Conservation (phyloP, 2,113 vertebrate species). For the Tricholaema leucomelas region DNA sequence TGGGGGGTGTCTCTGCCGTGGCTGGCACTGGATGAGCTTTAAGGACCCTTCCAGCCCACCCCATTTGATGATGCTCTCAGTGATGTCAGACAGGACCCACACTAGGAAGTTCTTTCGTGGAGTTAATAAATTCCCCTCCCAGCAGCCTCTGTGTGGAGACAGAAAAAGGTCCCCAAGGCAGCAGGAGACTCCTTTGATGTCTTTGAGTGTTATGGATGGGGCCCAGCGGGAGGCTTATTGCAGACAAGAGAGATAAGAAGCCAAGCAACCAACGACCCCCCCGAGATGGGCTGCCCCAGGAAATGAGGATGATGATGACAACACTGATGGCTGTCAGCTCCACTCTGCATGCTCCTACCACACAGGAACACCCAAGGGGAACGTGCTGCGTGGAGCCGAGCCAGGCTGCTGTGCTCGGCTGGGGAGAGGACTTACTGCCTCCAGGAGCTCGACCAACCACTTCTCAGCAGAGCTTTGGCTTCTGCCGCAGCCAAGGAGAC, state of each 20-base stretch:
- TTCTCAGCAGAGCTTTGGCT: neutral
- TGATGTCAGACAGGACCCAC: neutral
- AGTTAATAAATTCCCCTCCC: neutral
- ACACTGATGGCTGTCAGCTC: neutral
- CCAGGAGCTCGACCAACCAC: neutral
- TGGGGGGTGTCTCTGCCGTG: too few relatives aligned
- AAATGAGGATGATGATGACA: neutral
- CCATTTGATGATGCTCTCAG: too few relatives aligned
- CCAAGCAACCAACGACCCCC: neutral
- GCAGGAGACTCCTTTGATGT: neutral
- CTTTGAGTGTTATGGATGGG: neutral
- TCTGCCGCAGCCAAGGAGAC: neutral
- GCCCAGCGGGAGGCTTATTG: neutral
- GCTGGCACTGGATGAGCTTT: too few relatives aligned
- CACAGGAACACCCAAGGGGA: neutral
- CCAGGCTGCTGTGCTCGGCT: neutral
- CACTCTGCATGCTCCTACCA: neutral
- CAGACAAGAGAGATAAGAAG: neutral
- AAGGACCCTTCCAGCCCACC: too few relatives aligned
- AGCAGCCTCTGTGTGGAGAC: neutral
- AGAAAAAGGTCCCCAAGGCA: neutral
- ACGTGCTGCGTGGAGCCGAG: neutral
- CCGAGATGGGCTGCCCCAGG: neutral
- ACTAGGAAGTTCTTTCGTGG: neutral
- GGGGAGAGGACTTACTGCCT: too few relatives aligned